A percentile compares a stretch with the other conserved stretches of the same genome.
phyloP scores from a whole-genome alignment of 2,888 invertebrate species.

The Noctua janthina region DNA sequence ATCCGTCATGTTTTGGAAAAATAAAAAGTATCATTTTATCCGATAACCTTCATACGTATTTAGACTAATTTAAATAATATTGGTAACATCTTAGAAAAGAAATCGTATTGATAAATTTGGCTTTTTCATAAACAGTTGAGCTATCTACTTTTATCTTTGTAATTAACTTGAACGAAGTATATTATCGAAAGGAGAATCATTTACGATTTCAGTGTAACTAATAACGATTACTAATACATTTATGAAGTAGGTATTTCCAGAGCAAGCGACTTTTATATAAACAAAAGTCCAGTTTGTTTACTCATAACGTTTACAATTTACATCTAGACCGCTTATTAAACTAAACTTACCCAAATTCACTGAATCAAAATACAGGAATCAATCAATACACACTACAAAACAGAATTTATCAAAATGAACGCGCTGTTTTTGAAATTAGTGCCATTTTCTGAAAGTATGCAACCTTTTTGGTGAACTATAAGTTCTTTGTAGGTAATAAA shows the following conservation, averaged over 20 bases:
- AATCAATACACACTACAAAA: slow-evolving; percentile 48
- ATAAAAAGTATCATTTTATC: neutral
- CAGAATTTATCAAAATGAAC: slow-evolving; percentile 27
- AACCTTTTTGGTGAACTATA: neutral
- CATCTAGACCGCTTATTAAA: slow-evolving; percentile 13
- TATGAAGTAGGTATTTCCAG: neutral
- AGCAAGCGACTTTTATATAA: slow-evolving; percentile 14
- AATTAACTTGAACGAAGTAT: neutral
- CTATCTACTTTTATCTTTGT: neutral
- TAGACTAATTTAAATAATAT: neutral
- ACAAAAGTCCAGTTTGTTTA: slow-evolving; percentile 32
- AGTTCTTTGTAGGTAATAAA: slow-evolving; percentile 6
- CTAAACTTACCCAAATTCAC: slow-evolving; percentile 47
- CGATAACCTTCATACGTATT: neutral
- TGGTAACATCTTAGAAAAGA: neutral
- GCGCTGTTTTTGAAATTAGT: slow-evolving; percentile 25
- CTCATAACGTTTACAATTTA: slow-evolving; percentile 22
- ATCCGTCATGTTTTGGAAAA: neutral
- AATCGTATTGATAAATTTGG: neutral
- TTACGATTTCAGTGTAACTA: no score
- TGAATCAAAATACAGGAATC: slow-evolving; percentile 41
- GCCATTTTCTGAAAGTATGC: slow-evolving; percentile 6
- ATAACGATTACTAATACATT: neutral
- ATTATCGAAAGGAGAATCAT: neutral
- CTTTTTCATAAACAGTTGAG: neutral